Evolutionary conservation across 2,113 vertebrate species (phyloP).

Genomic region (Pachyramphus minor): DNA sequence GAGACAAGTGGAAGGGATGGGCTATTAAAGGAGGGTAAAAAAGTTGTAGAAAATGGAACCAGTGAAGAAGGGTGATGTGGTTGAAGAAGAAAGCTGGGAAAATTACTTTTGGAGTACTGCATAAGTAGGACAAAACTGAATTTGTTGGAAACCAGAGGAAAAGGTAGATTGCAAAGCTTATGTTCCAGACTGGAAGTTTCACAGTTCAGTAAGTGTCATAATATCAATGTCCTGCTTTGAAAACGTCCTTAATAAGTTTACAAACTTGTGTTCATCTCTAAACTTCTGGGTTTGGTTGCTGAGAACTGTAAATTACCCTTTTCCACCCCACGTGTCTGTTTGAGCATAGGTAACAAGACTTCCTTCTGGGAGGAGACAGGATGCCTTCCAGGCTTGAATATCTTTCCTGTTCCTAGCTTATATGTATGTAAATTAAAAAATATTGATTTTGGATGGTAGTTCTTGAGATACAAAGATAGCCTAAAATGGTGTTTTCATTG

Average conservation of each 20-base stretch:
- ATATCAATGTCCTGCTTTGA: neutral
- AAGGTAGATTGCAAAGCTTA: neutral
- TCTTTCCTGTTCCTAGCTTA: constrained; percentile 57
- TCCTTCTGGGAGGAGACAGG: constrained; percentile 64
- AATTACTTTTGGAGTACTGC: neutral
- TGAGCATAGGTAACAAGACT: constrained; percentile 12
- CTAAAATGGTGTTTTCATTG: constrained; percentile 39
- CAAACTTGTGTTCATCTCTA: neutral
- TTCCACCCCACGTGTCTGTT: constrained; percentile 7
- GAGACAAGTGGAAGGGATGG: neutral
- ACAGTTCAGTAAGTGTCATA: neutral
- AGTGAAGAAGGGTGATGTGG: neutral
- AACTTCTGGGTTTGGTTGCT: neutral
- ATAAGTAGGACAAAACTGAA: neutral
- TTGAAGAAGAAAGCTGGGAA: neutral
- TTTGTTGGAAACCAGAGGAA: neutral
- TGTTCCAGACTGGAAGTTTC: neutral
- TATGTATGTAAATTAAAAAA: constrained; percentile 61
- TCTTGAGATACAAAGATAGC: constrained; percentile 46
- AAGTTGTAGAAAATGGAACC: neutral
- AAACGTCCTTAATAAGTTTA: neutral
- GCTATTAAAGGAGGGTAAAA: neutral
- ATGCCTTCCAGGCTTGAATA: constrained; percentile 53
- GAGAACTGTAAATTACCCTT: constrained; percentile 11
- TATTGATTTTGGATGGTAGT: constrained; percentile 54